These are phyloP conservation scores for Andrena cerasifolii DNA, from an alignment of 1,140 invertebrate species.

Conservation along the genomic window DNA sequence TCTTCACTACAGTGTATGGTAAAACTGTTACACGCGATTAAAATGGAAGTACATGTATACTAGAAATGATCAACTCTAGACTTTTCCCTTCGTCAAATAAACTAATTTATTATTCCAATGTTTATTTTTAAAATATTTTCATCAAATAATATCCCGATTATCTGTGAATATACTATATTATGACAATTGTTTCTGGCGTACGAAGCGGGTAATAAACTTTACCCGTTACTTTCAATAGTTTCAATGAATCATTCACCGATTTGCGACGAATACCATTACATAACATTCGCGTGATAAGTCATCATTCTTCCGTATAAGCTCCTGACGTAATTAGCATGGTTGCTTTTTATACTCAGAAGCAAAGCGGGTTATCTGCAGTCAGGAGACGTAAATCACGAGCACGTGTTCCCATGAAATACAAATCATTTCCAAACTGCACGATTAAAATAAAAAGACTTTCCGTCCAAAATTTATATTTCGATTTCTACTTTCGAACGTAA, in stretches of 20 bases:
- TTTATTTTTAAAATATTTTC: too few relatives aligned
- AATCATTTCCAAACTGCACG: neutral
- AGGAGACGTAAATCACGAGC: too few relatives aligned
- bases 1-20: too few relatives aligned
- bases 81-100: too few relatives aligned
- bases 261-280: slow-evolving; percentile 10
- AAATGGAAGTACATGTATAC: too few relatives aligned
- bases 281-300: slow-evolving; percentile 10
- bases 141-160: too few relatives aligned
- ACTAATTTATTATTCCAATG: too few relatives aligned
- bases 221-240: slow-evolving; percentile 33
- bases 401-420: neutral
- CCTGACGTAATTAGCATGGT: neutral
- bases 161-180: neutral
- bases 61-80: too few relatives aligned
- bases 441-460: too few relatives aligned
- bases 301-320: neutral
- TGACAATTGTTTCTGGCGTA: neutral
- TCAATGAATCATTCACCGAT: slow-evolving; percentile 44
- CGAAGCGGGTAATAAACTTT: neutral
- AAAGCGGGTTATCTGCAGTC: neutral
- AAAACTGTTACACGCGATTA: too few relatives aligned
- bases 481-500: too few relatives aligned
- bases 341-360: neutral
- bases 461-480: too few relatives aligned